These are phyloP conservation scores for Brotula barbata DNA, from an alignment of 2,797 vertebrate species.

Conservation along the genomic window DNA sequence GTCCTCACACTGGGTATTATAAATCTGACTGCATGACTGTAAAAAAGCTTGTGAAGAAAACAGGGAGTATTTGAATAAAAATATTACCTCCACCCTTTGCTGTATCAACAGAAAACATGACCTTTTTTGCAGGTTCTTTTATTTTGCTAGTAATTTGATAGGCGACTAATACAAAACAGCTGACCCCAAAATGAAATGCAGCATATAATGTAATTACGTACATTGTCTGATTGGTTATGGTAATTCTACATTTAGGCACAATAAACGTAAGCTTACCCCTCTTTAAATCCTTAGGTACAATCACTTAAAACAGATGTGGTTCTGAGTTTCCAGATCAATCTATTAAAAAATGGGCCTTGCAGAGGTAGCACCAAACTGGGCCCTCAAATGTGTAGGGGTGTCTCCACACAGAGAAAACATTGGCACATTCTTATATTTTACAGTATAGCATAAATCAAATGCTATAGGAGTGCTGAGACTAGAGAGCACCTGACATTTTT, in stretches of 20 bases:
- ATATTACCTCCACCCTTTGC: conserved; percentile 42
- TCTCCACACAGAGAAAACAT: conserved; percentile 58
- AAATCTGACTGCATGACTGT: conserved; percentile 53
- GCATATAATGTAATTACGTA: conserved; percentile 74
- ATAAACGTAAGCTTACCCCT: conserved; percentile 64
- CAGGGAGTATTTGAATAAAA: conserved; percentile 41
- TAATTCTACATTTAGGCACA: conserved; percentile 76
- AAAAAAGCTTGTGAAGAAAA: conserved; percentile 8
- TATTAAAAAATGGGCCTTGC: conserved; percentile 50
- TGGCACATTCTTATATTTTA: conserved; percentile 73
- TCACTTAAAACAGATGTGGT: conserved; percentile 78
- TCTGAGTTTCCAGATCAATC: conserved; percentile 52
- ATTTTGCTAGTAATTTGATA: conserved; percentile 69
- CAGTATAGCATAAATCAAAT: conserved; percentile 70
- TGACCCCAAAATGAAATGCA: conserved; percentile 63
- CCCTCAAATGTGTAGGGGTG: conserved; percentile 19
- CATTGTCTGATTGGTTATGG: conserved; percentile 80
- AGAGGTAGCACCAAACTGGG: conserved; percentile 23
- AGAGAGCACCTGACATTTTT: conserved; percentile 70
- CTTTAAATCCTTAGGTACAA: conserved; percentile 65
- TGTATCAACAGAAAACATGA: conserved; percentile 60
- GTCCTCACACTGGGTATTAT: conserved; percentile 53
- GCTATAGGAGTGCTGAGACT: conserved; percentile 77
- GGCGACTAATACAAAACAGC: conserved; percentile 75
- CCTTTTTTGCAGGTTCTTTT: conserved; percentile 67